A percentile compares a stretch with the other conserved stretches of the same genome.
Evolutionary conservation across 35 echinoderm and acorn worm genomes (phyloP).

Genomic region (Stichopus chloronotus): DNA sequence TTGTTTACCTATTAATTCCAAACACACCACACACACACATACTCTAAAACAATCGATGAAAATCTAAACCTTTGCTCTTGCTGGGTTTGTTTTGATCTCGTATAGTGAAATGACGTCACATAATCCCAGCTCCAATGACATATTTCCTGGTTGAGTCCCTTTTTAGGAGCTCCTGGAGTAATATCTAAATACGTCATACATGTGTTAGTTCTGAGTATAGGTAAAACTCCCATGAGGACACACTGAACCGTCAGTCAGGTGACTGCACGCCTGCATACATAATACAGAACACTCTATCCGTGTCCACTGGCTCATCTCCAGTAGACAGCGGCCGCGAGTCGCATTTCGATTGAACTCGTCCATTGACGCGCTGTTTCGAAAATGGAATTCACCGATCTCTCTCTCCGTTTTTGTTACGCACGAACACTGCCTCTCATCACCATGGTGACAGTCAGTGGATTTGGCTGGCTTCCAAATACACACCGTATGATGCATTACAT

Average conservation of each 20-base stretch:
- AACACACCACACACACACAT: too few species aligned
- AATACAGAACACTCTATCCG: not conserved
- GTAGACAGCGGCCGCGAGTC: not conserved
- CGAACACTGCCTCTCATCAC: not conserved
- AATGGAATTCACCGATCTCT: not conserved
- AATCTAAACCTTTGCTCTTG: not conserved
- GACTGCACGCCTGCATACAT: not conserved
- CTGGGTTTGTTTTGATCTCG: not conserved
- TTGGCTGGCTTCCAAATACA: slow-evolving; percentile 20
- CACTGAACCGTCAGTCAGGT: too few species aligned
- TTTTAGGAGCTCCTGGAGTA: not conserved
- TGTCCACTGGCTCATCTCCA: slow-evolving; percentile 6
- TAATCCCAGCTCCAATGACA: not conserved
- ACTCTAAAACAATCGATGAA: not conserved
- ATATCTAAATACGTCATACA: not conserved
- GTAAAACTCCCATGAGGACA: not conserved
- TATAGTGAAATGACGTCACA: not conserved
- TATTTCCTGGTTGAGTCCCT: not conserved
- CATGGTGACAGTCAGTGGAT: slow-evolving; percentile 41
- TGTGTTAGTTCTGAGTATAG: not conserved
- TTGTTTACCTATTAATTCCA: too few species aligned
- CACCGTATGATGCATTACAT: not conserved
- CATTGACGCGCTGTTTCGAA: slow-evolving; percentile 13
- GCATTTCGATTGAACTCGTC: slow-evolving; percentile 3
- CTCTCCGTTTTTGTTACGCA: slow-evolving; percentile 2